Evolutionary conservation across 2,888 invertebrate species (phyloP), one percentile per base, ranked within the genome.

Genomic region (Ophioninae sp.): DNA sequence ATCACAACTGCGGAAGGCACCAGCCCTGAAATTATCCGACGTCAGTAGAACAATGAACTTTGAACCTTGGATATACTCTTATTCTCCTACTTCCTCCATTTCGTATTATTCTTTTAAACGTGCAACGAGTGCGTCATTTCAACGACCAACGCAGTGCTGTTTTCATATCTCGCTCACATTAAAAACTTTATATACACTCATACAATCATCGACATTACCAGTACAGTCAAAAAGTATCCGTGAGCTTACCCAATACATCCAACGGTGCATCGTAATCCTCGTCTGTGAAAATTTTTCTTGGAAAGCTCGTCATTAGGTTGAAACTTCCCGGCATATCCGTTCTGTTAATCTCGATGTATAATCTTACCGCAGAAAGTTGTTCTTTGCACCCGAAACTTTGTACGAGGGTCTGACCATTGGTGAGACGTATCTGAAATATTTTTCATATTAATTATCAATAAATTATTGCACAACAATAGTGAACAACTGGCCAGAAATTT

Each of bases 231-330:
- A 74, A 39, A 69, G 30, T 8, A 62, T 21, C 62, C n/a, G 69
- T 65, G 30, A 23, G 59, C 90, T 93, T 93, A 97, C 97, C 97
- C 93, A 99, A 94, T 85, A 95, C 94, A 87, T 96, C 96, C 87
- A 99, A 93, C 0, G 99, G 97, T 90, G 96, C 96, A 81, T 97
- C 96, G 93, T 97, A 98, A 91, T 99, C 99, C 3, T 98, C 98
- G 13, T 94, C 94, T 0, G 95, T 94, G 91, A 98, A 99, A 74
- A 98, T 95, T 93, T 97, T 97, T 90, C 96, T 96, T 7, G 99
- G 99, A 93, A 98, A 99, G 89, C 95, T 96, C 2, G 98, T 98
- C 96, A 99, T 98, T 87, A 99, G 93, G 77, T 96, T 95, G 93
- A 99, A 98, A 6, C 94, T 93, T 65, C 93, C 94, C 0, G 94